phyloP scores from a whole-genome alignment of 2,888 invertebrate genomes.

The Balanococcus diminutus region DNA sequence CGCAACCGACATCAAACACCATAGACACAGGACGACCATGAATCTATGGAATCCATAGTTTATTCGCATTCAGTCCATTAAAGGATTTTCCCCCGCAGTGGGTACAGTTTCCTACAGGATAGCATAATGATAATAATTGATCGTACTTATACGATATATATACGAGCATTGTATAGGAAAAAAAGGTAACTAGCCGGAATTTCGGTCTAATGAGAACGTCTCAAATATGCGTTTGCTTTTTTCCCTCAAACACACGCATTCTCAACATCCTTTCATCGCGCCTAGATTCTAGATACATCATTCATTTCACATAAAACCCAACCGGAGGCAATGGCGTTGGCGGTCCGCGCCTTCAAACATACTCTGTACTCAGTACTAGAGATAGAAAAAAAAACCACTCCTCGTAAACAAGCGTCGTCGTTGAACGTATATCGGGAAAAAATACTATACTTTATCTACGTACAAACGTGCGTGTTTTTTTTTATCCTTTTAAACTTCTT shows the following conservation, averaged over 20 bases:
- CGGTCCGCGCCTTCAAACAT: no score
- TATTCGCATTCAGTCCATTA: not conserved
- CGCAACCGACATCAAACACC: not conserved
- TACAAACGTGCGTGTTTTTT: not conserved
- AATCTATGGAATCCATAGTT: not conserved
- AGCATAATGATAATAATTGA: not conserved
- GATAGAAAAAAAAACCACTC: not conserved
- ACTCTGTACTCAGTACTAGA: not conserved
- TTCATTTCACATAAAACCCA: not conserved
- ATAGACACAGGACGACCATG: not conserved
- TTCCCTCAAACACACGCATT: not conserved
- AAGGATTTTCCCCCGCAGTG: not conserved
- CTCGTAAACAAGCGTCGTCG: not conserved
- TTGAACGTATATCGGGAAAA: not conserved
- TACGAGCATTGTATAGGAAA: not conserved
- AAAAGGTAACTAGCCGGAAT: slow-evolving; percentile 1
- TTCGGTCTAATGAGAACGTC: slow-evolving; percentile 12
- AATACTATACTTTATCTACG: not conserved
- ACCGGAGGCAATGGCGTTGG: not conserved
- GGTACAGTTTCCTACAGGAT: no score
- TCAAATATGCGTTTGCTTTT: slow-evolving; percentile 2
- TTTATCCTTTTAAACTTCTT: not conserved
- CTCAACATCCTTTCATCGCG: not conserved
- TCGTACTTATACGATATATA: not conserved
- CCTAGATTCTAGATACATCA: not conserved